phyloP scores from a whole-genome alignment of 37 sponge, comb jelly and placozoan species.

The Geodia barretti region DNA sequence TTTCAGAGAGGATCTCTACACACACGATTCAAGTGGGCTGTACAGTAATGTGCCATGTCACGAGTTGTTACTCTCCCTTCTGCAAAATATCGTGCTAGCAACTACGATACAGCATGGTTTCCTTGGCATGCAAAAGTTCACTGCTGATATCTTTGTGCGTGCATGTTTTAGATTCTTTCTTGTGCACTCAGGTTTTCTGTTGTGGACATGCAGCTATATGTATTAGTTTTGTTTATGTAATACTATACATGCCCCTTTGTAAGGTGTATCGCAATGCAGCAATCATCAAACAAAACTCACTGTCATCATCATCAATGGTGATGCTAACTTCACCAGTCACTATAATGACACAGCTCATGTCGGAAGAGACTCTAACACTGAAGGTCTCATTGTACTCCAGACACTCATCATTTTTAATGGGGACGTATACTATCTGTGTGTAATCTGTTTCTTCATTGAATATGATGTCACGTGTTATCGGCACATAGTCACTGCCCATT shows the following conservation, averaged over 20 bases:
- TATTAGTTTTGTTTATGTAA: too few species aligned
- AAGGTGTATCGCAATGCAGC: too few species aligned
- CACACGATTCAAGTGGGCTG: not conserved
- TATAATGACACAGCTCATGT: not conserved
- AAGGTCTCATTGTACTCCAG: not conserved
- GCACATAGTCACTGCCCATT: not conserved
- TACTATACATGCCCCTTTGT: too few species aligned
- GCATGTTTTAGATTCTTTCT: too few species aligned
- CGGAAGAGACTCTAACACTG: not conserved
- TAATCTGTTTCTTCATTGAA: not conserved
- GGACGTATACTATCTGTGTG: not conserved
- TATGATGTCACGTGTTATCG: not conserved
- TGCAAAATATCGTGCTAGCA: not conserved
- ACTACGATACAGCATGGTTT: too few species aligned
- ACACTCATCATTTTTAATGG: constrained; percentile 8
- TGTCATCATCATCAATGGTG: not conserved
- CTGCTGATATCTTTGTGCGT: too few species aligned
- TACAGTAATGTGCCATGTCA: not conserved
- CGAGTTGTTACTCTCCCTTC: not conserved
- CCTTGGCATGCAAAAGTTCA: too few species aligned
- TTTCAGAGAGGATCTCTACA: not conserved
- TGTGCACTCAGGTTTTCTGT: too few species aligned
- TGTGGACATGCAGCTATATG: too few species aligned
- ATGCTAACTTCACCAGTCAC: not conserved
- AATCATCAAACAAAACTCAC: too few species aligned